These are phyloP conservation scores for Cynocephalus volans DNA, from an alignment of 2,113 vertebrate genomes.

Conservation along the genomic window DNA sequence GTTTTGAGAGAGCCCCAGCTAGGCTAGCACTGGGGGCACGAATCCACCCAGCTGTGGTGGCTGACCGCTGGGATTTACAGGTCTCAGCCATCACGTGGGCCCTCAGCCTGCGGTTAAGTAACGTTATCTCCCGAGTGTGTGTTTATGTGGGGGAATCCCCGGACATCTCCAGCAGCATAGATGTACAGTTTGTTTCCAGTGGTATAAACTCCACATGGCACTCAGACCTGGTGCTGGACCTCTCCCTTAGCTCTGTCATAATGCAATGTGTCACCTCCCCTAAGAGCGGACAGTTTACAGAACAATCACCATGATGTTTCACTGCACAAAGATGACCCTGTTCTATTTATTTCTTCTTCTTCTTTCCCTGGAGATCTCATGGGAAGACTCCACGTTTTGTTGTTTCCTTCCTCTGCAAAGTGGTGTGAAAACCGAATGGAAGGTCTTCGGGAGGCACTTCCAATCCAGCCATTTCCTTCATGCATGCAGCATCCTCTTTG, in stretches of 20 bases:
- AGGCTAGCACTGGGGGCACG: accelerated
- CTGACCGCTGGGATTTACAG: not conserved
- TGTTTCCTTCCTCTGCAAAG: not conserved
- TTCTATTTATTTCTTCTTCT: not conserved
- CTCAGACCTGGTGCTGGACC: not conserved
- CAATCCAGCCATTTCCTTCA: not conserved
- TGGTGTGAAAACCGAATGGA: not conserved
- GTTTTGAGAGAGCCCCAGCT: not conserved
- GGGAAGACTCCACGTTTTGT: not conserved
- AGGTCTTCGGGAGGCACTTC: not conserved
- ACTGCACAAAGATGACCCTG: not conserved
- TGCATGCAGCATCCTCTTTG: accelerated
- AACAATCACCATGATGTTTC: not conserved
- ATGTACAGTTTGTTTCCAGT: not conserved
- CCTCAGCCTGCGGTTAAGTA: not conserved
- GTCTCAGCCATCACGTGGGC: not conserved
- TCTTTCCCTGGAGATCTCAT: not conserved
- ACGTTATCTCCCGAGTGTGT: not conserved
- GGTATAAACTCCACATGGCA: not conserved
- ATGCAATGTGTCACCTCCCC: not conserved
- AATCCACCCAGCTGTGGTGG: not conserved
- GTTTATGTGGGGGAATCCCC: not conserved
- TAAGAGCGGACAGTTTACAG: not conserved
- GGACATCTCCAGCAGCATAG: not conserved
- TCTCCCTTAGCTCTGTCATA: not conserved